phyloP scores from a whole-genome alignment of 2,113 vertebrate genomes.

The Hydrolagus affinis region DNA sequence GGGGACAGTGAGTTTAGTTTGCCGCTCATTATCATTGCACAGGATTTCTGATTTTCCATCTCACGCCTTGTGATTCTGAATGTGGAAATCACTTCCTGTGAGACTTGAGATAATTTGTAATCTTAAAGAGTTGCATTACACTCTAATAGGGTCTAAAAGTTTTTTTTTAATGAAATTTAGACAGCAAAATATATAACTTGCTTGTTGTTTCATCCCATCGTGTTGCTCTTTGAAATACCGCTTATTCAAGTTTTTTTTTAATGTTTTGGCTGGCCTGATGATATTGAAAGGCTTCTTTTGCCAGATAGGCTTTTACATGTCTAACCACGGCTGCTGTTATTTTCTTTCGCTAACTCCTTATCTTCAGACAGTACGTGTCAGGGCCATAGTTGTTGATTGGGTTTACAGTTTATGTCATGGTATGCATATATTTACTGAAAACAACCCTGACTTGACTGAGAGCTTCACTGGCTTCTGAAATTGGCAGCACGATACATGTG shows the following conservation, averaged over 20 bases:
- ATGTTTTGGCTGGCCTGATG: background rate
- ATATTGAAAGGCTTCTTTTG: background rate
- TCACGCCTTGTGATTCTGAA: background rate
- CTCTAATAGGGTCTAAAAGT: background rate
- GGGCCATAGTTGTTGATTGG: constrained; percentile 23
- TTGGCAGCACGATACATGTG: background rate
- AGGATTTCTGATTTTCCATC: background rate
- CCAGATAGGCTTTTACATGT: constrained; percentile 24
- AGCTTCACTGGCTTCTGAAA: constrained; percentile 23
- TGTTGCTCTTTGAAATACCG: background rate
- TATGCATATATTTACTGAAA: constrained; percentile 28
- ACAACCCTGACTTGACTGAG: constrained; percentile 19
- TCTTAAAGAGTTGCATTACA: background rate
- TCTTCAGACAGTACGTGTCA: constrained; percentile 31
- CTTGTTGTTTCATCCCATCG: background rate
- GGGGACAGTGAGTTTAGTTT: background rate
- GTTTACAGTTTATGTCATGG: constrained; percentile 19
- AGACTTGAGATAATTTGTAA: background rate
- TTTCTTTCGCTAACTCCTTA: constrained; percentile 12
- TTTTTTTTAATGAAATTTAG: background rate
- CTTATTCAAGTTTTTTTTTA: background rate
- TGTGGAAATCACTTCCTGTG: background rate
- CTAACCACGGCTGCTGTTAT: constrained; percentile 18
- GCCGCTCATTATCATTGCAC: background rate
- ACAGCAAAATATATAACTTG: background rate